Evolutionary conservation across 2,797 vertebrate species (phyloP), one percentile per base, ranked within the genome.

Genomic region (Decapterus maruadsi): DNA sequence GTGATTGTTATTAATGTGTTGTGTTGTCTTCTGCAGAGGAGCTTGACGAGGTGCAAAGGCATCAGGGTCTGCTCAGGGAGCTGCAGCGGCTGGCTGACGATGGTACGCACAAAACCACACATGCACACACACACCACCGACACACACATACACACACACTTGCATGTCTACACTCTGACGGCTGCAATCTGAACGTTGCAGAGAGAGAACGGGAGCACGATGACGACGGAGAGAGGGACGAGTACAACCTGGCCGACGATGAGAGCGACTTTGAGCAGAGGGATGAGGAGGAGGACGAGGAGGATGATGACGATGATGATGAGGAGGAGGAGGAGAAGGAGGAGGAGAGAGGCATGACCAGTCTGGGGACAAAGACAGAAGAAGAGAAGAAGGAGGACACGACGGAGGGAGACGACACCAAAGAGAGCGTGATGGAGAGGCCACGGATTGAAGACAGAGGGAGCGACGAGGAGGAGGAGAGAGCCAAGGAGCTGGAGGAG

Each of bases 31-130:
- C 67, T 76, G 40, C 90, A 95, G 95, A 93, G 56, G 93, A 94
- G 55, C 91, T 96, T 4, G 85, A 93, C 64, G 92, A 93, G 9
- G 87, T 90, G 63, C 87, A 95, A 55, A 90, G 93, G 57, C 95
- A 95, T 16, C 94, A 94, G 19, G 93, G 93, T 61, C 86, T 96
- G 26, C 92, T 96, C 66, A 90, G 67, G n/a, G 95, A 96, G 78
- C 91, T 96, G 77, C 93, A 96, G 89, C 93, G 90, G 29, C 87
- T 96, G 29, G 91, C 94, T 8, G 88, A 91, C 10, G 77, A 91
- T 36, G 95, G 95, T 96, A 73, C 0, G 26, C 14, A 31, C 46
- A 34, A 42, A 66, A 26, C 60, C 31, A 62, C 59, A 14, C 61
- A 40, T 16, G 16, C 38, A 22, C 8, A 6, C n/a, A 22, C 57